Conservation (phyloP, 2,888 invertebrate genomes). For the Spisula subtruncata region DNA sequence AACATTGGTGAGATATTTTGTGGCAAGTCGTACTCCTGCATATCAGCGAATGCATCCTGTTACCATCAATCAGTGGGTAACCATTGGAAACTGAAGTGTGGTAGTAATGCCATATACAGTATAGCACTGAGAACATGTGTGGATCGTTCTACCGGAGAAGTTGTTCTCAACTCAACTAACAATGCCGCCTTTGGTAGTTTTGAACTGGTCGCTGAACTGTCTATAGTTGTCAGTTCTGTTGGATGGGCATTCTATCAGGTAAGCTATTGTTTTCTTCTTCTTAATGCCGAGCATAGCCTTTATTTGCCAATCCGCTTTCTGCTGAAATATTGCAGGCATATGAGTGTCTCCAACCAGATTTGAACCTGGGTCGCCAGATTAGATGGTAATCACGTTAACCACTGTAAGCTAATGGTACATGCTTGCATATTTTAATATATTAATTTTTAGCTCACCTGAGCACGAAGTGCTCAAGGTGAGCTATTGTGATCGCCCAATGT, state of each 20-base stretch:
- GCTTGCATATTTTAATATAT: too few species aligned
- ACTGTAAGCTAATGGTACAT: too few species aligned
- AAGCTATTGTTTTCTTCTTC: too few species aligned
- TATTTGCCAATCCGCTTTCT: too few species aligned
- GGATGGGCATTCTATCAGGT: slow-evolving; percentile 66
- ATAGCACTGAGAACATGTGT: slow-evolving; percentile 57
- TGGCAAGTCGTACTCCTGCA: slow-evolving; percentile 64
- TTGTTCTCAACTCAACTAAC: slow-evolving; percentile 33
- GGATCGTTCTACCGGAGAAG: slow-evolving; percentile 44
- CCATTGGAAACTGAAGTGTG: slow-evolving; percentile 63
- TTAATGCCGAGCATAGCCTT: too few species aligned
- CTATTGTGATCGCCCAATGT: too few species aligned
- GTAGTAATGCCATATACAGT: slow-evolving; percentile 57
- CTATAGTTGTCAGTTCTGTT: slow-evolving; percentile 36
- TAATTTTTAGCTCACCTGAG: too few species aligned
- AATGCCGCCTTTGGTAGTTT: slow-evolving; percentile 50
- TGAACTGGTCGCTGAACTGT: slow-evolving; percentile 45
- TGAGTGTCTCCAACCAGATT: too few species aligned
- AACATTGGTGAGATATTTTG: slow-evolving; percentile 49
- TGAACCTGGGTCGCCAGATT: too few species aligned
- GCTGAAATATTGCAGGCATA: too few species aligned
- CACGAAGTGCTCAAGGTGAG: too few species aligned
- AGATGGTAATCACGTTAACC: too few species aligned
- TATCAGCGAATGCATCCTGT: slow-evolving; percentile 54
- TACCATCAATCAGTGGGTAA: slow-evolving; percentile 43